Base-by-base conservation (phyloP, 2,888 invertebrate species). In the Meteorus colon region DNA sequence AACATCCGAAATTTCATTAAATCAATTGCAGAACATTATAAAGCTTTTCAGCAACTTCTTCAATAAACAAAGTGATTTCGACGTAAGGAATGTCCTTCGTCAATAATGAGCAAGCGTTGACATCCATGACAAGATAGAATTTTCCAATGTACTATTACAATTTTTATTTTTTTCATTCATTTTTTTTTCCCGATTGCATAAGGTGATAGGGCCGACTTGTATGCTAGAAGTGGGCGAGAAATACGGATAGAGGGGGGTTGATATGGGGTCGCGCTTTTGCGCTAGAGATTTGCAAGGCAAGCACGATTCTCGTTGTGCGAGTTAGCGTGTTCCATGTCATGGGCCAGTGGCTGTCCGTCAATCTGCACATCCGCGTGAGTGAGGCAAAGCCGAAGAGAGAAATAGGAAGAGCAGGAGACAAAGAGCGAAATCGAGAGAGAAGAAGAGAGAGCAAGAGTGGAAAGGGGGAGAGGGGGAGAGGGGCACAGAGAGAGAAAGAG, bases 271-370 rank as follows among this genome's bases (percentile, higher is more conserved):
- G 63, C 34, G 31, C 29, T 63, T 31, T 62, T 48, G 62, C 62
- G 27, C 48, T 72, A 51, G 66, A 31, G 65, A 77, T 79, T 76
- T 75, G 77, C 70, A 63, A 76, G 48, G 78, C 71, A 79, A 79
- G 78, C 76, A 73, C 68, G 75, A 73, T 75, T 48, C 59, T 72
- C 71, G 74, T 72, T 76, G 75, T 60, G 55, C 63, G 67, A 74
- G 71, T 77, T 45, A 76, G 73, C 75, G 62, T 34, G 74, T 73
- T 67, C 81, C 82, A 81, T 82, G 85, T 86, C 87, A 86, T 81
- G 85, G 87, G 84, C 84, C 85, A 84, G 84, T 83, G 82, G 77
- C 83, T 86, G 87, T 87, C 88, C 85, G 86, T 88, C 88, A 87
- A 83, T 86, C 84, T 81, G 82, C 78, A 83, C 79, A 81, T 84